Evolutionary conservation across 1,140 invertebrate species (phyloP), one percentile per base, ranked within the genome.

Genomic region (Centruroides vittatus): DNA sequence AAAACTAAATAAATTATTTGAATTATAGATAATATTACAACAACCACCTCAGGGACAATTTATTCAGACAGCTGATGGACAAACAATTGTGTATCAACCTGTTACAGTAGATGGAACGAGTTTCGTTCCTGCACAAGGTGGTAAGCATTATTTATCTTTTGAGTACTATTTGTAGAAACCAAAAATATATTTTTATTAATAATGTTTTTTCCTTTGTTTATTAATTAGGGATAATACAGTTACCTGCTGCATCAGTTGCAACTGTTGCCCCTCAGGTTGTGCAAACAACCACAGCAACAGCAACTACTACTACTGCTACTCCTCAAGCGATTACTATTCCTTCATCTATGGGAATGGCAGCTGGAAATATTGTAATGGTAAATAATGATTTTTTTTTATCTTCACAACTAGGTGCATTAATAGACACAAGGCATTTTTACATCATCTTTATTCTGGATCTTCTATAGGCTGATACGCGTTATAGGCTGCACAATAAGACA

Each of bases 11-110:
- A 23, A 60, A 12, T 61, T 50, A 52, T 58, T 49, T 41, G 8
- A 41, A 52, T 65, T 69, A 63, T 62, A 74, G 55, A 68, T 74
- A 49, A 67, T 74, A 34, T 71, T 73, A 10, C 73, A 80, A 59
- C 79, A 78, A 62, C 83, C 86, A 57, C 87, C 91, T 73, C 69
- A 69, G 53, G 68, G 73, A 36, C 74, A 76, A 59, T 79, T 96
- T 35, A 82, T 96, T 47, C 91, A 94, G 73, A 89, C 89, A 10
- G 78, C 87, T 1, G 91, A 95, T 78, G 92, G 92, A n/a, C 91
- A 95, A 73, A 92, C 90, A 0, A 86, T 88, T 64, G 85, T 93
- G 60, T 94, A 92, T 72, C 88, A 93, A 71, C 88, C 88, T 58
- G 78, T 84, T n/a, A 76, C 79, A 54, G 70, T 83, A 23, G 80